phyloP scores from a whole-genome alignment of 2,113 vertebrate species.

The Stomatorhinus ivindoensis region DNA sequence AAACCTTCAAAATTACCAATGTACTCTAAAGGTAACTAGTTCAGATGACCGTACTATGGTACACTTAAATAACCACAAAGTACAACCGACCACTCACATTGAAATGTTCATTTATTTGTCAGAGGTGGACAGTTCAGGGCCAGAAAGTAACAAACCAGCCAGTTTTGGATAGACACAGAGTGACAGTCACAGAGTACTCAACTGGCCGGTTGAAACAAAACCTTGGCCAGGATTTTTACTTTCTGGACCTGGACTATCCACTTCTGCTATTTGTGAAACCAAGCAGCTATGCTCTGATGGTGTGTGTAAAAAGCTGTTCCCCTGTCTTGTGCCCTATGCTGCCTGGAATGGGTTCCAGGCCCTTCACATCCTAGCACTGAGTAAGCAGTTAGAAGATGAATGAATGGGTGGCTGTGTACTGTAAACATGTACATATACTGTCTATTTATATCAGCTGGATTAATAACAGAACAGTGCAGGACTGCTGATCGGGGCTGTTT shows the following conservation, averaged over 20 bases:
- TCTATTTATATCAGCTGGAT: neutral
- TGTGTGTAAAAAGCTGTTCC: neutral
- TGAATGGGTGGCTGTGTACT: neutral
- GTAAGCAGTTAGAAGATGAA: neutral
- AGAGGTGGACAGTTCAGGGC: neutral
- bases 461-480: neutral
- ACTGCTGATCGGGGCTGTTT: neutral
- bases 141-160: neutral
- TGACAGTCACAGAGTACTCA: neutral
- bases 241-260: neutral
- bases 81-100: neutral
- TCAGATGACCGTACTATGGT: neutral
- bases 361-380: neutral
- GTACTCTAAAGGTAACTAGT: neutral
- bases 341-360: neutral
- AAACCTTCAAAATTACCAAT: neutral
- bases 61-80: neutral
- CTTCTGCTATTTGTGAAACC: neutral
- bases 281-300: neutral
- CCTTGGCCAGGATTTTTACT: neutral
- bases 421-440: neutral
- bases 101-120: neutral
- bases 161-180: neutral
- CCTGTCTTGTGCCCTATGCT: neutral
- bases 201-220: neutral